Percentiles rank a stretch among this genome's conserved stretches.
Conservation (phyloP, 1,140 invertebrate species). For the Glossosoma conforme region DNA sequence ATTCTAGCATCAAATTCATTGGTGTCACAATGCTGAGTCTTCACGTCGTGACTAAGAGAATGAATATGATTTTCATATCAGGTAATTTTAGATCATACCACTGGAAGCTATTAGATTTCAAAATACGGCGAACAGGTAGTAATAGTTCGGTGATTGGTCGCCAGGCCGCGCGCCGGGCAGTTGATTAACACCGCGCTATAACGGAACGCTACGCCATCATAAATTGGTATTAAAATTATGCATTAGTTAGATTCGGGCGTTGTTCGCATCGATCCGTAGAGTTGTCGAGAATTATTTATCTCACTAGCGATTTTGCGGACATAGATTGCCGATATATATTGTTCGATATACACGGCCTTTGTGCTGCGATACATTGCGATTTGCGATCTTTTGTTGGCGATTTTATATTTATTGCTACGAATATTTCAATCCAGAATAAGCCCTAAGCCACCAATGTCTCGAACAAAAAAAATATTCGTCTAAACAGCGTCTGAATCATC, state of each 20-base stretch:
- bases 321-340: constrained; percentile 24
- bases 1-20: too few species aligned
- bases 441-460: too few species aligned
- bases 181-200: constrained; percentile 18
- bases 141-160: neutral
- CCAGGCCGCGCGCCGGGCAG: neutral
- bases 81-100: too few species aligned
- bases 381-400: constrained; percentile 21
- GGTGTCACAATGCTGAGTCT: too few species aligned
- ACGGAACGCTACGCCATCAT: constrained; percentile 9
- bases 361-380: constrained; percentile 19
- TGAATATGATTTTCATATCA: too few species aligned
- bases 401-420: constrained; percentile 12
- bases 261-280: constrained; percentile 17
- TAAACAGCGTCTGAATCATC: too few species aligned
- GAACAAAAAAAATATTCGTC: too few species aligned
- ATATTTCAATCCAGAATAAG: too few species aligned
- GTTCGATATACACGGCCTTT: constrained; percentile 13
- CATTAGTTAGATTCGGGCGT: constrained; percentile 14
- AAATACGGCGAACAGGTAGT: too few species aligned
- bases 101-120: too few species aligned
- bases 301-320: constrained; percentile 2
- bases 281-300: constrained; percentile 16
- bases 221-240: constrained; percentile 29
- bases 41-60: too few species aligned